Base-by-base conservation (phyloP, 2,888 invertebrate genomes). In the Arenicola marina region DNA sequence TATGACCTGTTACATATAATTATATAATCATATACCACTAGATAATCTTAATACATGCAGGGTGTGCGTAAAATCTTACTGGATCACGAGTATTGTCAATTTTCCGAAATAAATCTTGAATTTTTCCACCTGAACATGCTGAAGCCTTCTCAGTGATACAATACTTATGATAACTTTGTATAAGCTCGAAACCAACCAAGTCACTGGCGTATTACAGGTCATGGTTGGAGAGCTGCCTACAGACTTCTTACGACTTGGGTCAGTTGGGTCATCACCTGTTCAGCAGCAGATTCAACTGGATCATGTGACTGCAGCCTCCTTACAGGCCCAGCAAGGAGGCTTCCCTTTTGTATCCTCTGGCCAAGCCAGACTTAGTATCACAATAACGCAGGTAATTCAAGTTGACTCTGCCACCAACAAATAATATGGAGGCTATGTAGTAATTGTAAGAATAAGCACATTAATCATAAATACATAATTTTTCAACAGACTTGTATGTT, bases 211-310 rank as follows among this genome's bases (percentile, higher is more conserved):
- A 38, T 56, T 48, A 4, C 56, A 83, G 82, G 91, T 91, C 4
- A 88, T 92, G 76, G 83, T 93, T 53, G 92, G 92, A 0, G 90
- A 91, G 1, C 84, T 93, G 29, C 92, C 93, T 0, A 86, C 88
- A 7, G 91, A 91, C 69, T 93, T 93, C 79, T 86, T 93, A 33
- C 86, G 88, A 67, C 78, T 88, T 54, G 64, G 67, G 34, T 59
- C 71, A 7, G 28, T 38, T 21, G 63, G 68, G 31, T 58, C 71
- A 7, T 26, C 38, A 15, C 64, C 68, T 21, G 90, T 90, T 72
- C 89, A 89, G 74, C 90, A 90, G 72, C 89, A 89, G 74, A 88
- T 91, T 73, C 89, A 90, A 55, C 88, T 89, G 1, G 92, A 92
- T 83, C 89, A 91, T 73, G 90, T 92, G 80, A 89, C 92, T 24